A percentile compares a stretch with the other conserved stretches of the same genome.
Evolutionary conservation across 1,140 invertebrate genomes (phyloP).

Genomic region (Protaetia brevitarsis): DNA sequence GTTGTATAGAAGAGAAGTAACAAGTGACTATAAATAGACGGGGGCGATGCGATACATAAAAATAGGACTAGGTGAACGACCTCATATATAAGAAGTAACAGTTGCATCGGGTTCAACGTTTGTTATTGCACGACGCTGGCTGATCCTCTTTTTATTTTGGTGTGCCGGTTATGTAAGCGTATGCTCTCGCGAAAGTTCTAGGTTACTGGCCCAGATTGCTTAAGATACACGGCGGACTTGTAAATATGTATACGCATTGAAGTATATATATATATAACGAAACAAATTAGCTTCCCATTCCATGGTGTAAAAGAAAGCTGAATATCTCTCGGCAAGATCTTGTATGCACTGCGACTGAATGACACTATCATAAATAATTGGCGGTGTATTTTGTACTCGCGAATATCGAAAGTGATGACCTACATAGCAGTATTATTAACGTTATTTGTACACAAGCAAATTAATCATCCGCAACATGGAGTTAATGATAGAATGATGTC

Average conservation of each 20-base stretch:
- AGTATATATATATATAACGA: background rate
- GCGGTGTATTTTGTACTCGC: background rate
- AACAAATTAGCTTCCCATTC: background rate
- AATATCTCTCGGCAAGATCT: background rate
- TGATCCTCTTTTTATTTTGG: background rate
- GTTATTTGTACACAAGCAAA: no score
- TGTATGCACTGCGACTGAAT: background rate
- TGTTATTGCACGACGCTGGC: background rate
- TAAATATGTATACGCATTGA: background rate
- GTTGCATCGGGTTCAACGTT: slow-evolving; percentile 10
- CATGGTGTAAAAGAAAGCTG: background rate
- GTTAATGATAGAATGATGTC: background rate
- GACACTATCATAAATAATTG: background rate
- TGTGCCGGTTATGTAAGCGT: slow-evolving; percentile 1
- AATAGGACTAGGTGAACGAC: slow-evolving; percentile 13
- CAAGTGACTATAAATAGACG: slow-evolving; percentile 2
- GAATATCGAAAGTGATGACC: slow-evolving; percentile 13
- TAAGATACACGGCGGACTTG: no score
- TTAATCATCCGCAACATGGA: background rate
- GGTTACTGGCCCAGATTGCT: slow-evolving; percentile 13
- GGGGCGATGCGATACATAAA: slow-evolving; percentile 2
- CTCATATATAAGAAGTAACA: slow-evolving; percentile 1
- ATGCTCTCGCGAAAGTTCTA: slow-evolving; percentile 9
- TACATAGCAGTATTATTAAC: background rate
- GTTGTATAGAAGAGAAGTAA: background rate